Evolutionary conservation across 2,113 vertebrate genomes (phyloP).

Genomic region (Apodemus sylvaticus): DNA sequence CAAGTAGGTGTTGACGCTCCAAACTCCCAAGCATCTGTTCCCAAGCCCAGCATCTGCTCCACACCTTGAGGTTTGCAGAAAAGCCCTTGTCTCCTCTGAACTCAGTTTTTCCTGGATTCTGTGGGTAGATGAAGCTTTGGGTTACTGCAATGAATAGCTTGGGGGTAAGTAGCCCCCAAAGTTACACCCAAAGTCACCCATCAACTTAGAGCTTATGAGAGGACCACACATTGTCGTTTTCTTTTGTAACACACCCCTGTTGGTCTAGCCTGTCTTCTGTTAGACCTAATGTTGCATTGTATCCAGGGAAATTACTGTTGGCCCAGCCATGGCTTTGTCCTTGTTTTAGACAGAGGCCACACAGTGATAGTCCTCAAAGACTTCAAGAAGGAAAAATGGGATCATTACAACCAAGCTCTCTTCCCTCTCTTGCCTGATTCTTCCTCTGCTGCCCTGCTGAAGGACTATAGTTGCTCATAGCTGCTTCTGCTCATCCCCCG

Average conservation of each 20-base stretch:
- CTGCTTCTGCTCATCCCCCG: neutral
- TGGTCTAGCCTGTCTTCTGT: neutral
- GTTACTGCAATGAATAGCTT: neutral
- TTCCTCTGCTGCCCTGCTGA: neutral
- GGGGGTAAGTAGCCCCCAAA: neutral
- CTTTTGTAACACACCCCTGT: slow-evolving; percentile 2
- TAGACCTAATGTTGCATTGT: neutral
- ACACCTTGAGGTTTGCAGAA: neutral
- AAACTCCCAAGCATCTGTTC: slow-evolving; percentile 33
- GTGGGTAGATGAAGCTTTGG: neutral
- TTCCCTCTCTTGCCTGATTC: neutral
- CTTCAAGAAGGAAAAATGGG: neutral
- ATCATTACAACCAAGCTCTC: neutral
- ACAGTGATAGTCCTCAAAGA: slow-evolving; percentile 50
- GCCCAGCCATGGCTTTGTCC: neutral
- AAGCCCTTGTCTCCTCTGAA: neutral
- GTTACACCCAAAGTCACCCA: neutral
- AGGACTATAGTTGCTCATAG: neutral
- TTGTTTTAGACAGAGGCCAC: slow-evolving; percentile 36
- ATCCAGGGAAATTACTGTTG: slow-evolving; percentile 61
- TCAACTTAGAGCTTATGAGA: neutral
- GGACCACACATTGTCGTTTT: slow-evolving; percentile 68
- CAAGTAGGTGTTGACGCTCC: slow-evolving; percentile 62
- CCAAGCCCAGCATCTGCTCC: slow-evolving; percentile 21
- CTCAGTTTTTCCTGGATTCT: neutral